A percentile compares a stretch with the other conserved stretches of the same genome.
phyloP scores from a whole-genome alignment of 2,797 vertebrate genomes.

The Malacoraja senta region DNA sequence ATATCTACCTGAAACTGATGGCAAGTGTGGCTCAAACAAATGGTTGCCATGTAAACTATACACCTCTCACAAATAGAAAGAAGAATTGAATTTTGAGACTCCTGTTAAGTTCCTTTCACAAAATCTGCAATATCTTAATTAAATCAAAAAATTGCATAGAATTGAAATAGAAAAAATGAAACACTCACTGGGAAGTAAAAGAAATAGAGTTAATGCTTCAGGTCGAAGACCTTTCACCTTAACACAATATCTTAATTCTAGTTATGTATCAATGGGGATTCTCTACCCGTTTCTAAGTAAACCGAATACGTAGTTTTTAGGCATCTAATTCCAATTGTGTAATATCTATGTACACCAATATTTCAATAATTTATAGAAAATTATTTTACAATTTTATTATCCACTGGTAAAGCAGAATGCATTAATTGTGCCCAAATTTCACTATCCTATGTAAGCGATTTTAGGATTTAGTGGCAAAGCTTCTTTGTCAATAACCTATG shows the following conservation, averaged over 20 bases:
- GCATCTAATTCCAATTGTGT: not conserved
- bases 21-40: not conserved
- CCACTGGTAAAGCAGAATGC: not conserved
- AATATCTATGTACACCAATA: not conserved
- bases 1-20: not conserved
- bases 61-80: not conserved
- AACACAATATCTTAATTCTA: too few species aligned
- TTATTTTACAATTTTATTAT: conserved; percentile 17
- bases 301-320: not conserved
- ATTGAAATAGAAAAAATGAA: not conserved
- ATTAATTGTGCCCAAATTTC: not conserved
- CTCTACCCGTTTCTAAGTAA: not conserved
- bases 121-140: not conserved
- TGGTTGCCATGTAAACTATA: not conserved
- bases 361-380: not conserved
- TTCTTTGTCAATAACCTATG: not conserved
- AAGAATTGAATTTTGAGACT: conserved; percentile 1
- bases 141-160: not conserved
- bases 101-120: too few species aligned
- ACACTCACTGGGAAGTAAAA: too few species aligned
- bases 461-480: not conserved
- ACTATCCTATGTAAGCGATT: not conserved
- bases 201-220: too few species aligned
- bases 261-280: not conserved
- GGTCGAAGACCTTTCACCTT: too few species aligned